Evolutionary conservation across 2,888 invertebrate species (phyloP), one percentile per base, ranked within the genome.

Genomic region (Acanthosoma haemorrhoidale): DNA sequence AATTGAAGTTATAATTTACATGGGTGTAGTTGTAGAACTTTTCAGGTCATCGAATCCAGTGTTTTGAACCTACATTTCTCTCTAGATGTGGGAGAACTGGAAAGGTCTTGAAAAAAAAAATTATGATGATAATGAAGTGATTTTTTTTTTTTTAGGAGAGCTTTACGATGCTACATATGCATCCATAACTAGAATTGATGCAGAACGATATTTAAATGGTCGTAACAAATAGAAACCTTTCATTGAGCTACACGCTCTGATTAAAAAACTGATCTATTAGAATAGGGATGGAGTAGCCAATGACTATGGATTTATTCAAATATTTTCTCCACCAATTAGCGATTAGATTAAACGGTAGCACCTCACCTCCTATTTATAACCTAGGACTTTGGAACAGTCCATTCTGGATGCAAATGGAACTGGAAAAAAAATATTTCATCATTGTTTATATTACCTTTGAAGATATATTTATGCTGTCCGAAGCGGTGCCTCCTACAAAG

Each of bases 381-480:
- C 6, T 1, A n/a, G 51, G 13, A 9, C 21, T n/a, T 51, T n/a
- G 51, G 9, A 25, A 21, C 25, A 51, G 51, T n/a, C n/a, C n/a
- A n/a, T n/a, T 51, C 51, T 51, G 29, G 29, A 63, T 63, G 41
- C 25, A 63, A 39, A 63, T 63, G 41, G 38, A 63, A 63, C 38
- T 29, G 15, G 38, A 59, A 39, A 25, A 38, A 63, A 39, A 63
- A 25, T 25, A 15, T 39, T 63, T 63, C 38, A 63, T 63, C 63
- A 21, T 63, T 63, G 25, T 63, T 63, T 63, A 41, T 63, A 57
- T 57, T 57, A 57, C 4, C 5, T 21, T 18, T 8, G 5, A n/a
- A n/a, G n/a, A n/a, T n/a, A n/a, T n/a, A n/a, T n/a, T n/a, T n/a
- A n/a, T n/a, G n/a, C 13, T 21, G 21, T 25, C 51, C 5, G 6